Evolutionary conservation across 2,888 invertebrate genomes (phyloP).

Genomic region (Ptychoptera contaminata): DNA sequence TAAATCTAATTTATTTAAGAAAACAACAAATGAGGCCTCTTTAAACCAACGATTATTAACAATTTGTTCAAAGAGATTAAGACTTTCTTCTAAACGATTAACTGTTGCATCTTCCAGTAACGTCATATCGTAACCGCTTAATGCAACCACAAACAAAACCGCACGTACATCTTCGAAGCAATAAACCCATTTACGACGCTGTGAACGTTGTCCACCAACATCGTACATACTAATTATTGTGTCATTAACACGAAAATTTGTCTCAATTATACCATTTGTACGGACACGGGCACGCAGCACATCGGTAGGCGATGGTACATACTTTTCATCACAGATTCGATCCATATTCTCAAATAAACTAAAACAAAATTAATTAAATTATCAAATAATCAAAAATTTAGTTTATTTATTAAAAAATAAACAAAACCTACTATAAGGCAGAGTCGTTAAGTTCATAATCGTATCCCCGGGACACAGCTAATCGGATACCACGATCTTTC

Average conservation of each 20-base stretch:
- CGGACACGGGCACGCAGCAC: conserved; percentile 44
- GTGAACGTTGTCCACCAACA: conserved; percentile 48
- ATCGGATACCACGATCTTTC: conserved; percentile 44
- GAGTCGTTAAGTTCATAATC: conserved; percentile 52
- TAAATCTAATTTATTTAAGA: conserved; percentile 48
- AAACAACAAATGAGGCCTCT: conserved; percentile 43
- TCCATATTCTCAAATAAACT: conserved; percentile 54
- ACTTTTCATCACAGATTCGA: conserved; percentile 43
- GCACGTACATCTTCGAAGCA: conserved; percentile 50
- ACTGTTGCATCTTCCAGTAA: conserved; percentile 42
- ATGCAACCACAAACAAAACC: conserved; percentile 44
- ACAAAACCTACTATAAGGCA: conserved; percentile 40
- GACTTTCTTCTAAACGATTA: conserved; percentile 45
- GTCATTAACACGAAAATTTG: conserved; percentile 44
- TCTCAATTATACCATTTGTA: conserved; percentile 50
- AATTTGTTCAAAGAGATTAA: conserved; percentile 45
- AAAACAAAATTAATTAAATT: conserved; percentile 4
- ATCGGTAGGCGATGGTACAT: conserved; percentile 45
- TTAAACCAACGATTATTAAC: conserved; percentile 47
- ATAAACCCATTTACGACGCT: conserved; percentile 49
- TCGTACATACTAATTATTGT: conserved; percentile 45
- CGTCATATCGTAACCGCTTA: conserved; percentile 52
- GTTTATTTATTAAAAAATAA: conserved; percentile 4
- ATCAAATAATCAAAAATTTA: no score
- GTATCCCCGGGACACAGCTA: conserved; percentile 47